Evolutionary conservation across 2,113 vertebrate genomes (phyloP), one percentile per base, ranked within the genome.

Genomic region (Triplophysa dalaica): DNA sequence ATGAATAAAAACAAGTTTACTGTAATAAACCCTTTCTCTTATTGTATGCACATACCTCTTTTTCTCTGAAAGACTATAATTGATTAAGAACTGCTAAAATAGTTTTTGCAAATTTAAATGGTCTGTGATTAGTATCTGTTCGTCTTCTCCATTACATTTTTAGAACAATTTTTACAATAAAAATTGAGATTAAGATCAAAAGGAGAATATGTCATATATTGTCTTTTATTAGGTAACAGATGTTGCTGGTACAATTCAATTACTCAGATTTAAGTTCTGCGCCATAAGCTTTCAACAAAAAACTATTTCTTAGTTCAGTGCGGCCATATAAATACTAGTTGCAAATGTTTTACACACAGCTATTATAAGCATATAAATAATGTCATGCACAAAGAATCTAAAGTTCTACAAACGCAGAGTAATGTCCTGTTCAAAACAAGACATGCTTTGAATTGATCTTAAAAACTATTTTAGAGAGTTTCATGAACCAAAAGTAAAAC

Each of bases 311-410:
- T 73, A 43, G 33, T 73, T 60, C 29, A 73, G 70, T n/a, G 22
- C 22, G 24, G 38, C 14, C 70, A 74, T 60, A 22, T 21, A 58
- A 38, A 38, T 45, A n/a, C n/a, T n/a, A 60, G 52, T 43, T 58
- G 69, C 69, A 72, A 21, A 45, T 50, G 22, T 69, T 58, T 58
- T 21, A 69, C 26, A 61, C 33, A 74, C 54, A 60, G 54, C 70
- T 17, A 72, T 72, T 72, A 58, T 38, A 72, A 72, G 26, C 70
- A 72, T 33, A 58, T 58, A 22, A 58, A 58, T 26, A 19, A 58
- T 58, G 29, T n/a, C 70, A 72, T 72, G 29, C 70, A 72, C 13
- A 41, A 11, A 26, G 22, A 26, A 29, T 70, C 52, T 60, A 3
- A 43, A 41, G 33, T 73, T 74, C 60, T 74, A 74, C 70, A 74